Evolutionary conservation across 2,797 vertebrate species (phyloP), one percentile per base, ranked within the genome.

Genomic region (Tapera naevia): DNA sequence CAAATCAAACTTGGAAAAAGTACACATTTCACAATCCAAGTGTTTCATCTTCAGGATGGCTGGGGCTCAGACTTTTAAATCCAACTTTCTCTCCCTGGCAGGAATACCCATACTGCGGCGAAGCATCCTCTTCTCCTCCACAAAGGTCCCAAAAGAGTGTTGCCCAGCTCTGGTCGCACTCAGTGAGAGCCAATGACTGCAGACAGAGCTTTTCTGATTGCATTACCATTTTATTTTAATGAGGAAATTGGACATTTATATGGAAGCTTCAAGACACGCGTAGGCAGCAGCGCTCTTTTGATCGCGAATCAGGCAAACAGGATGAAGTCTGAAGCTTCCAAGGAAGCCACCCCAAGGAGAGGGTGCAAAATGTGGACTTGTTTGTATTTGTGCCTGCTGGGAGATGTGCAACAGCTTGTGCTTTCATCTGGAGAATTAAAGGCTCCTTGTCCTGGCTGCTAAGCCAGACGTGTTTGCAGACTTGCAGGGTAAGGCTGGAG

Each of bases 291-390:
- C 28, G 0, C 17, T 50, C 88, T 93, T 96, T 94, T 95, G 96
- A 96, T 95, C 67, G 0, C 5, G 0, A 75, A 64, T 91, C 71
- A 89, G 94, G 91, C 94, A 95, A 96, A 96, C 94, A 96, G 94
- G 96, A 96, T 72, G 88, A 85, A 95, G 88, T 62, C 70, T 88
- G 90, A 91, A 95, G 91, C 93, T 96, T 66, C 93, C 88, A 70
- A 90, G 95, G 93, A 96, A 93, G 94, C 53, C 73, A 86, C 24
- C 85, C 57, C 78, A 45, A 45, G 83, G 78, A 96, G 83, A 35
- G 65, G 56, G 76, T 87, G 71, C 81, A 79, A 90, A 73, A 80
- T 3, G 51, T 39, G 45, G 88, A 82, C 73, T 81, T 79, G 90
- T 95, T 93, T 91, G 66, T 94, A 56, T 93, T 81, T 88, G 83